phyloP scores from a whole-genome alignment of 2,113 vertebrate genomes.

The Hippoglossus stenolepis region DNA sequence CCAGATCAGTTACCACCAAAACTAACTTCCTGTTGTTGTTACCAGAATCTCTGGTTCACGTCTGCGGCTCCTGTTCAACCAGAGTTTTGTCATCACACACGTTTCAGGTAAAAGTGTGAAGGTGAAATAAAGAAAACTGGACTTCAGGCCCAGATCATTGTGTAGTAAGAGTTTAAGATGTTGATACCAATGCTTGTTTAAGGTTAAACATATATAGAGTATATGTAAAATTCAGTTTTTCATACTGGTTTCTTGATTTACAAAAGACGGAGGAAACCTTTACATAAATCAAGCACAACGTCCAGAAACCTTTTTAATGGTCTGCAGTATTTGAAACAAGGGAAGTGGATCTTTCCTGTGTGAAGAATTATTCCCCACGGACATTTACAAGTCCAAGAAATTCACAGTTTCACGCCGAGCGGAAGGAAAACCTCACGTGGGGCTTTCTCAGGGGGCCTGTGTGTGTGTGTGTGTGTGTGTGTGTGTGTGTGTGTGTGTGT shows the following conservation, averaged over 20 bases:
- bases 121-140: no score
- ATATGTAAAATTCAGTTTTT: neutral
- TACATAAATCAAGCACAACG: neutral
- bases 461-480: constrained; percentile 1
- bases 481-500: neutral
- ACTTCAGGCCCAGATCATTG: no score
- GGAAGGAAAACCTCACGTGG: neutral
- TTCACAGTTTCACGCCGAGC: neutral
- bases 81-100: no score
- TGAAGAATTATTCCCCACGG: neutral
- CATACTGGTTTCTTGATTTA: neutral
- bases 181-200: no score
- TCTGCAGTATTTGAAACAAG: neutral
- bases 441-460: neutral
- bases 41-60: no score
- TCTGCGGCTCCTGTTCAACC: no score
- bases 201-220: no score
- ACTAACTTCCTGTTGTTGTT: no score
- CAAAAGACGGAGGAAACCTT: neutral
- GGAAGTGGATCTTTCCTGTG: neutral
- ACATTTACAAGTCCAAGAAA: neutral
- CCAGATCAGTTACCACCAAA: no score
- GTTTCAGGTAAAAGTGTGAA: no score
- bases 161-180: no score
- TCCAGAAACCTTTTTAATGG: no score